Conservation (phyloP, 1,140 invertebrate species). For the Papilio xuthus region DNA sequence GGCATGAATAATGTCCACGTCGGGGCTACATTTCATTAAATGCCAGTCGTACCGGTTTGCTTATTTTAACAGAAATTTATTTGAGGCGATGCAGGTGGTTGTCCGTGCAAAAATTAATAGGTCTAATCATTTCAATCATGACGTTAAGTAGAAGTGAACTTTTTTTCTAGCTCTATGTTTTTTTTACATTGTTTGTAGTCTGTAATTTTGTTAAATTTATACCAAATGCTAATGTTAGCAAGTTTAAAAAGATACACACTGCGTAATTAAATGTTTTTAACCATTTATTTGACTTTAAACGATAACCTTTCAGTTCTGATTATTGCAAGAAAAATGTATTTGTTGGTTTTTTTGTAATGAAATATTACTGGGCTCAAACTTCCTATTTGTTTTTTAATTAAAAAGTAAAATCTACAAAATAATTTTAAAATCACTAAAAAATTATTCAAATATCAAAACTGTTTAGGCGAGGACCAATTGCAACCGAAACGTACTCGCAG, state of each 20-base stretch:
- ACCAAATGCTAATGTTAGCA: constrained; percentile 8
- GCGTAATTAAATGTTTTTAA: background rate
- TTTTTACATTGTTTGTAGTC: background rate
- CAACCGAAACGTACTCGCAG: constrained; percentile 72
- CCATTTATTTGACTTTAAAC: background rate
- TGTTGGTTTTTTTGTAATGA: too few species aligned
- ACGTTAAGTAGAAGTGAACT: constrained; percentile 25
- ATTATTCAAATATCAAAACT: constrained; percentile 66
- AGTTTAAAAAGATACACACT: background rate
- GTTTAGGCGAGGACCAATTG: constrained; percentile 51
- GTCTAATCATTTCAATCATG: constrained; percentile 31
- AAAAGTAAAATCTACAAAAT: background rate
- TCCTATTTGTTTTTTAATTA: too few species aligned
- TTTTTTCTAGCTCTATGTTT: background rate
- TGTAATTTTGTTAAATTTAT: background rate
- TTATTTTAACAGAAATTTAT: constrained; percentile 33
- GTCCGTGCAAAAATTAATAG: constrained; percentile 31
- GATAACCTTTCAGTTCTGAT: background rate
- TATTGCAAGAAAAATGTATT: background rate
- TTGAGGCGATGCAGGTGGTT: constrained; percentile 31
- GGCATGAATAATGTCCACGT: constrained; percentile 53
- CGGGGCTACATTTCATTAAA: constrained; percentile 54
- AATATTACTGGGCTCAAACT: too few species aligned
- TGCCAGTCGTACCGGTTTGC: constrained; percentile 52
- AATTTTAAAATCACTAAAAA: constrained; percentile 23